Percentiles rank a stretch among this genome's conserved stretches.
phyloP scores from a whole-genome alignment of 2,888 invertebrate genomes.

The Drosophila falleni region DNA sequence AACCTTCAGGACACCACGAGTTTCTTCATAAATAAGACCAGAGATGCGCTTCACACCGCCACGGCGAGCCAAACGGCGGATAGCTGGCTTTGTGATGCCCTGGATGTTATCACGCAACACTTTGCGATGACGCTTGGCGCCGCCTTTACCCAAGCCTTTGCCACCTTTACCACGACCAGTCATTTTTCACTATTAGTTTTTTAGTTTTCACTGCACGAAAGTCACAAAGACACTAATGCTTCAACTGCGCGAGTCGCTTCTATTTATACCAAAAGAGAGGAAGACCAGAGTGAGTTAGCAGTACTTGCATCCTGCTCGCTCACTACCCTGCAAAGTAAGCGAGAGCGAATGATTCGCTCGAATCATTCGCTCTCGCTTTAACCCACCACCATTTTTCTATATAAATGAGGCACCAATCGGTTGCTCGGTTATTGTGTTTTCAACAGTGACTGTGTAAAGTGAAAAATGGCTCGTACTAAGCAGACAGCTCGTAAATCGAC shows the following conservation, averaged over 20 bases:
- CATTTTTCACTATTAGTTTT: slow-evolving; percentile 18
- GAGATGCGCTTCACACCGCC: no score
- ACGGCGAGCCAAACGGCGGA: no score
- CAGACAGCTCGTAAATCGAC: no score
- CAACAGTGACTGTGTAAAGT: no score
- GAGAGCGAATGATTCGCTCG: no score
- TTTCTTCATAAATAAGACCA: slow-evolving; percentile 89
- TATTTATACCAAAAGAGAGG: slow-evolving; percentile 14
- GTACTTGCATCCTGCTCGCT: slow-evolving; percentile 9
- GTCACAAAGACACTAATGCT: slow-evolving; percentile 5
- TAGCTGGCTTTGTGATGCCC: slow-evolving; percentile 92
- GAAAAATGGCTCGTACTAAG: no score
- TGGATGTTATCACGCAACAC: slow-evolving; percentile 92
- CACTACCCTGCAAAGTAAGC: background rate
- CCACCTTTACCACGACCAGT: slow-evolving; percentile 21
- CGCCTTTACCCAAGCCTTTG: slow-evolving; percentile 22
- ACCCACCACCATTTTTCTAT: no score
- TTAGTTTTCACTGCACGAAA: slow-evolving; percentile 16
- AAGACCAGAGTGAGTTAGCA: background rate
- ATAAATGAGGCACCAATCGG: no score
- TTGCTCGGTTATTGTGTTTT: no score
- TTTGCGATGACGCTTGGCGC: slow-evolving; percentile 88
- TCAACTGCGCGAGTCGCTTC: background rate
- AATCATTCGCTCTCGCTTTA: no score
- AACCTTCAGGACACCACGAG: slow-evolving; percentile 90